A percentile compares a stretch with the other conserved stretches of the same genome.
phyloP scores from a whole-genome alignment of 1,140 invertebrate species.

The Glossosoma conforme region DNA sequence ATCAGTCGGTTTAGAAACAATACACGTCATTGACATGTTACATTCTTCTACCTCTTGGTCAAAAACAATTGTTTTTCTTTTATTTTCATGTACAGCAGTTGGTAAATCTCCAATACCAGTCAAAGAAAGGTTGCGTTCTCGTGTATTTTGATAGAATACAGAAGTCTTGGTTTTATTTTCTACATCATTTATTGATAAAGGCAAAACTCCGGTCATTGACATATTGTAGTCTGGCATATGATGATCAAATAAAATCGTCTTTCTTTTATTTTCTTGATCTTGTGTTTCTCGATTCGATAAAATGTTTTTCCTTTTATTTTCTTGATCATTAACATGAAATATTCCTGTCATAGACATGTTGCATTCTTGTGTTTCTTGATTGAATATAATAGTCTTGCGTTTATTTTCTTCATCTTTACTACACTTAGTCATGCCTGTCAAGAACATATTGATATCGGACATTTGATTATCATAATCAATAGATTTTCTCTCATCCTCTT shows the following conservation, averaged over 20 bases:
- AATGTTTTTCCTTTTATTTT: background rate
- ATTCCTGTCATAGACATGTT: constrained; percentile 13
- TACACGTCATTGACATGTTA: constrained; percentile 11
- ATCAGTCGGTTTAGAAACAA: background rate
- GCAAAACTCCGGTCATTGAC: background rate
- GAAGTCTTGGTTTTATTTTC: constrained; percentile 4
- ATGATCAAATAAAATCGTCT: background rate
- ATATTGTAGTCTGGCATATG: constrained; percentile 4
- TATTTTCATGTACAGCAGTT: background rate
- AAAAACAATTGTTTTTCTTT: constrained; percentile 7
- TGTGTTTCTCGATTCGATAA: too few relatives aligned
- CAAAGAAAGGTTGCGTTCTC: constrained; percentile 8
- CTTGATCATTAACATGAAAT: constrained; percentile 4
- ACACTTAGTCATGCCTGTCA: too few relatives aligned
- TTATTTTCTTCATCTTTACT: background rate
- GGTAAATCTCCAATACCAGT: too few relatives aligned
- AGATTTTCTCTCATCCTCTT: too few relatives aligned
- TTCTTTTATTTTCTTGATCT: constrained; percentile 1
- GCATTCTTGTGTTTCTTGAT: constrained; percentile 7
- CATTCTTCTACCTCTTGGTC: background rate
- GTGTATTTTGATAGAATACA: constrained; percentile 6
- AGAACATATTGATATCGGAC: too few relatives aligned
- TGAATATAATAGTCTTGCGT: constrained; percentile 16
- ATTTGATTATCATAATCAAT: background rate
- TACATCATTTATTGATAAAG: background rate